These are phyloP conservation scores for Apeltes quadracus DNA, from an alignment of 2,113 vertebrate genomes.

Conservation along the genomic window DNA sequence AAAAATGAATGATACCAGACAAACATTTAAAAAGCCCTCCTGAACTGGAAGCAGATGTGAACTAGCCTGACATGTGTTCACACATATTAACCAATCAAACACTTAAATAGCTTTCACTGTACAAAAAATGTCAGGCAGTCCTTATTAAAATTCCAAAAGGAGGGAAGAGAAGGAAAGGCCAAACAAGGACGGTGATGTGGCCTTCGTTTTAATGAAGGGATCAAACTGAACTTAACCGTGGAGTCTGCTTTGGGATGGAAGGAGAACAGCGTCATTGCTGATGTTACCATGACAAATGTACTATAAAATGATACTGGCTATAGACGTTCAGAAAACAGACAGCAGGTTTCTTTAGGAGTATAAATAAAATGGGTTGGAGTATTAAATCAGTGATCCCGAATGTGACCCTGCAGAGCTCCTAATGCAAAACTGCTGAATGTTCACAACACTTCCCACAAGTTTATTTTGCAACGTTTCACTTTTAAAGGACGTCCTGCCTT, in stretches of 20 bases:
- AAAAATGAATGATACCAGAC: no score
- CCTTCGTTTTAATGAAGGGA: not conserved
- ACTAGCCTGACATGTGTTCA: not conserved
- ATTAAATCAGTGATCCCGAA: constrained; percentile 27
- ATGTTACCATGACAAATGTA: constrained; percentile 14
- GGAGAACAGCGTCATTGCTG: constrained; percentile 4
- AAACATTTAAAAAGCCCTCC: not conserved
- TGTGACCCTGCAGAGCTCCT: not conserved
- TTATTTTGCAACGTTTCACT: not conserved
- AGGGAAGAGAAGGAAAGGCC: not conserved
- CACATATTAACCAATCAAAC: not conserved
- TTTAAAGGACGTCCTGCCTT: not conserved
- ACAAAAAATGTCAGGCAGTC: constrained; percentile 22
- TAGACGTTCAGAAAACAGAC: not conserved
- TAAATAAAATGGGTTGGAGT: not conserved
- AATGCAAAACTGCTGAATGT: not conserved
- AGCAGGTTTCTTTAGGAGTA: not conserved
- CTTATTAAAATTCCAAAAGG: not conserved
- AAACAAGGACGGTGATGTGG: not conserved
- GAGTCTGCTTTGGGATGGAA: not conserved
- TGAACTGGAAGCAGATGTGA: constrained; percentile 5
- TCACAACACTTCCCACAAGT: not conserved
- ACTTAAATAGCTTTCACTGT: not conserved
- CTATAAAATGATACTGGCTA: constrained; percentile 24
- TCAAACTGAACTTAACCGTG: constrained; percentile 28